These are phyloP conservation scores for Helicolenus hilgendorfi DNA, from an alignment of 2,797 vertebrate species.

Conservation along the genomic window DNA sequence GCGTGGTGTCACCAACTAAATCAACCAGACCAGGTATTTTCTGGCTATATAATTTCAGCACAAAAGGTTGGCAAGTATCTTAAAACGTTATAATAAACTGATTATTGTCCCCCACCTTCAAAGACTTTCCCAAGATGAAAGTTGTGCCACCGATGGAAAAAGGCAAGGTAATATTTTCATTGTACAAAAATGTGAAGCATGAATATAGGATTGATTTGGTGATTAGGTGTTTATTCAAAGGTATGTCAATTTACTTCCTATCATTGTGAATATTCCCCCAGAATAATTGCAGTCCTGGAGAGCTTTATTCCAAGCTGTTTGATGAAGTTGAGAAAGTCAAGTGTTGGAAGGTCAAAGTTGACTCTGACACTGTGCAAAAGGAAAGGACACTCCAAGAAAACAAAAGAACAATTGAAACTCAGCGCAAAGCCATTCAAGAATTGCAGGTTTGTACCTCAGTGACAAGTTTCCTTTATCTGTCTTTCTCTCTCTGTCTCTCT, in stretches of 20 bases:
- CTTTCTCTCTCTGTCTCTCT: neutral
- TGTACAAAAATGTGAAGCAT: constrained; percentile 19
- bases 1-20: constrained; percentile 75
- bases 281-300: constrained; percentile 87
- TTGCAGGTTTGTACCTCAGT: constrained; percentile 90
- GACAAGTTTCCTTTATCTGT: neutral
- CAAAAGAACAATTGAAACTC: constrained; percentile 93
- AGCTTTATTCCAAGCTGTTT: constrained; percentile 94
- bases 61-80: neutral
- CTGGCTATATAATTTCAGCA: neutral
- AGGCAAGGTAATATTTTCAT: constrained; percentile 67
- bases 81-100: neutral
- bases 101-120: constrained; percentile 14
- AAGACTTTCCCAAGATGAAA: constrained; percentile 80
- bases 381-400: constrained; percentile 94
- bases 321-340: constrained; percentile 97
- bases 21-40: constrained; percentile 88
- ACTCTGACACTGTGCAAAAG: constrained; percentile 92
- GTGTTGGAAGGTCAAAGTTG: constrained; percentile 93
- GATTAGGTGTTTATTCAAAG: constrained; percentile 4
- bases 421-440: constrained; percentile 96
- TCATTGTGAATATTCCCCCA: constrained; percentile 70
- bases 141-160: constrained; percentile 82
- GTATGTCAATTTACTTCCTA: constrained; percentile 14
- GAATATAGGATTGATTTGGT: constrained; percentile 33